Evolutionary conservation across 2,113 vertebrate genomes (phyloP).

Genomic region (Arenaria interpres): DNA sequence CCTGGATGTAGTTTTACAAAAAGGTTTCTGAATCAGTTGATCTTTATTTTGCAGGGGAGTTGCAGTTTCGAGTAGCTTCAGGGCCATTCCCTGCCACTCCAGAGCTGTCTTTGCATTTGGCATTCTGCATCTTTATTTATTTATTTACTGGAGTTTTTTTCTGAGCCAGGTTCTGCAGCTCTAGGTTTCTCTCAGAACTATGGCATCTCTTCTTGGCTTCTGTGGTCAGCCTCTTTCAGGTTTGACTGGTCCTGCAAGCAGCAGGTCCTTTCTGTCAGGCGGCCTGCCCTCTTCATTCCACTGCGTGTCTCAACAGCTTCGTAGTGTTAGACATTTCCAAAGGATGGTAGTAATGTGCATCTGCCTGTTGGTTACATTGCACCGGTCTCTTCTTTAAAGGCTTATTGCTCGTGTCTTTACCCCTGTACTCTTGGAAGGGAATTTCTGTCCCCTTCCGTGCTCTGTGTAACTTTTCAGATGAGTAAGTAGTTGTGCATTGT

Average conservation of each 20-base stretch:
- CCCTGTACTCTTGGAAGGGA: neutral
- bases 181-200: neutral
- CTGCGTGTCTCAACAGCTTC: conserved; percentile 26
- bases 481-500: neutral
- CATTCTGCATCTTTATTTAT: neutral
- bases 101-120: neutral
- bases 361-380: neutral
- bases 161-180: neutral
- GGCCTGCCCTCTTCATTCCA: conserved; percentile 44
- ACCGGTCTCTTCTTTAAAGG: neutral
- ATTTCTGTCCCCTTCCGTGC: neutral
- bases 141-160: too few relatives aligned
- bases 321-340: neutral
- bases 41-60: neutral
- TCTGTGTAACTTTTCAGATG: neutral
- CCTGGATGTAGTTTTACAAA: neutral
- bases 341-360: neutral
- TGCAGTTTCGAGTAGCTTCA: neutral
- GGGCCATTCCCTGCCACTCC: neutral
- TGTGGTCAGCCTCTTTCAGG: conserved; percentile 51
- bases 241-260: conserved; percentile 51
- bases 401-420: neutral
- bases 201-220: conserved; percentile 15
- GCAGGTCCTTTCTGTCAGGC: conserved; percentile 14
- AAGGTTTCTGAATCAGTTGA: neutral